These are phyloP conservation scores for Geococcyx californianus DNA, from an alignment of 2,113 vertebrate genomes.

Conservation along the genomic window DNA sequence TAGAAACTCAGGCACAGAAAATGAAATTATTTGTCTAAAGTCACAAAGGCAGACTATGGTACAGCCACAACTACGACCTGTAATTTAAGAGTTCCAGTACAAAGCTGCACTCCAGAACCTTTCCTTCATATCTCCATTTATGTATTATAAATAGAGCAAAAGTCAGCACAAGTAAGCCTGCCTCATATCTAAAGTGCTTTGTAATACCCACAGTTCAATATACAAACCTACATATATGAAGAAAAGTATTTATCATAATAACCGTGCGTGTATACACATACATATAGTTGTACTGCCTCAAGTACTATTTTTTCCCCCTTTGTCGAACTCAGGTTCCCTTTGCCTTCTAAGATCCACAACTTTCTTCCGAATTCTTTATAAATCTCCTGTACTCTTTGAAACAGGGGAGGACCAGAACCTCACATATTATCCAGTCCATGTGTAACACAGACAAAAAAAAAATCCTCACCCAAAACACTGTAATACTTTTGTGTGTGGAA, in stretches of 20 bases:
- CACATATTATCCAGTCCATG: not conserved
- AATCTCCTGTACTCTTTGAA: not conserved
- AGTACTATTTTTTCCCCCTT: not conserved
- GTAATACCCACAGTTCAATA: not conserved
- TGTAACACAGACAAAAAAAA: fast-evolving
- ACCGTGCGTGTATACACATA: not conserved
- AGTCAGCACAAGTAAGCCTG: not conserved
- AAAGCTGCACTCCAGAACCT: not conserved
- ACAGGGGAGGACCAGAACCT: not conserved
- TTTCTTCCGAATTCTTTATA: not conserved
- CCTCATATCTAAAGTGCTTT: not conserved
- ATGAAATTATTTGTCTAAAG: not conserved
- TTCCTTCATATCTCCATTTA: not conserved
- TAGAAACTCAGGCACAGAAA: not conserved
- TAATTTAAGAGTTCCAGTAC: not conserved
- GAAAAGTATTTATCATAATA: not conserved
- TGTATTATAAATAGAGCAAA: not conserved
- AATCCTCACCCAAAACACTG: not conserved
- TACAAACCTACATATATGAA: not conserved
- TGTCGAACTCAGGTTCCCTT: not conserved
- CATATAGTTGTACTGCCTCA: not conserved
- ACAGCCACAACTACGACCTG: fast-evolving
- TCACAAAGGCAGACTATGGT: not conserved
- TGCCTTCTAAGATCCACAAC: not conserved
- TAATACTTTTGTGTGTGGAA: not conserved